Evolutionary conservation across 1,140 invertebrate species (phyloP).

Genomic region (Aplysia californica): DNA sequence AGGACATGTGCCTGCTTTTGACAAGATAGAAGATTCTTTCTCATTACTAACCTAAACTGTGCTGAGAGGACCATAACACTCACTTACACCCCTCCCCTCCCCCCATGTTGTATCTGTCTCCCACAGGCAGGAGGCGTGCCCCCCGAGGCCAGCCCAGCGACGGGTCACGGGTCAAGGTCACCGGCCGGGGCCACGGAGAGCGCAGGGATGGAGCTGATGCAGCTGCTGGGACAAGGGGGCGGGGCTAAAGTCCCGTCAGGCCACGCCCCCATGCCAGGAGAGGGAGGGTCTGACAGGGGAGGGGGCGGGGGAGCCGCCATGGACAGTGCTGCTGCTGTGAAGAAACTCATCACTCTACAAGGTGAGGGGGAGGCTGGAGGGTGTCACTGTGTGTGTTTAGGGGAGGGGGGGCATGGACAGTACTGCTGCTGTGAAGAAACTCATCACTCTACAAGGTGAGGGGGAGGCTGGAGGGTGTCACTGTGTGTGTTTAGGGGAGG

Average conservation of each 20-base stretch:
- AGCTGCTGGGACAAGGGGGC: slow-evolving; percentile 16
- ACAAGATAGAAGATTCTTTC: too few species aligned
- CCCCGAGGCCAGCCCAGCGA: neutral
- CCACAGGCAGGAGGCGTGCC: neutral
- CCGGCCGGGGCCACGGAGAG: neutral
- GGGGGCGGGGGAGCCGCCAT: neutral
- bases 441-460: slow-evolving; percentile 19
- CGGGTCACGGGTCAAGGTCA: neutral
- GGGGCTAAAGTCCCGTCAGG: neutral
- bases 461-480: neutral
- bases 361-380: neutral
- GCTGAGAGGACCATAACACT: too few species aligned
- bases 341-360: slow-evolving; percentile 17
- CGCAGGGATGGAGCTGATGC: slow-evolving; percentile 13
- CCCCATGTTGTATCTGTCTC: too few species aligned
- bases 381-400: too few species aligned
- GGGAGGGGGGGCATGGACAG: neutral
- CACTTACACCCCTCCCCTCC: too few species aligned
- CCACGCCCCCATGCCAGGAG: neutral
- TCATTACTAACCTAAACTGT: too few species aligned
- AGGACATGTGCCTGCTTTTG: too few species aligned
- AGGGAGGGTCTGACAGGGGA: slow-evolving; percentile 16
- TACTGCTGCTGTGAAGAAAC: slow-evolving; percentile 12
- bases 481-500: too few species aligned
- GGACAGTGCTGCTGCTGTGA: slow-evolving; percentile 6